A percentile compares a stretch with the other conserved stretches of the same genome.
phyloP scores from a whole-genome alignment of 1,140 invertebrate genomes.

The Tetramorium alpestre region DNA sequence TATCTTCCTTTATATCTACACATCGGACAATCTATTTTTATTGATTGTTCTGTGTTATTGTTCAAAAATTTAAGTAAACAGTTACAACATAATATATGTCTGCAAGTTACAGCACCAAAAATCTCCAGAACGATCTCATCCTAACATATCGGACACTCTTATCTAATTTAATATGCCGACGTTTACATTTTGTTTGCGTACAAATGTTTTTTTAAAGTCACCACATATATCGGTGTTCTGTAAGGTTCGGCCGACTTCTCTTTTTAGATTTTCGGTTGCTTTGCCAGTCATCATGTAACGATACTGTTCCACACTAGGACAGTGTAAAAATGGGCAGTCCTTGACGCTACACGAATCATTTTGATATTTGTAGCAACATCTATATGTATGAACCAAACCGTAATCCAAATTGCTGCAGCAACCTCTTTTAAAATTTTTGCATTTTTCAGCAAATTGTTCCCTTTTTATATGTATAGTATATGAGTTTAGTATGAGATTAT shows the following conservation, averaged over 20 bases:
- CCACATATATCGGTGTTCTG: neutral
- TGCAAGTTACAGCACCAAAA: neutral
- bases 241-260: neutral
- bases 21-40: too few species aligned
- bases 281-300: neutral
- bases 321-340: neutral
- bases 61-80: neutral
- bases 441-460: too few species aligned
- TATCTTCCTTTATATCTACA: too few species aligned
- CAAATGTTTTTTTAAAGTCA: neutral
- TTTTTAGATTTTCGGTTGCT: neutral
- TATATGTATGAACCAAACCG: neutral
- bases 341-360: neutral
- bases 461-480: too few species aligned
- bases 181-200: neutral
- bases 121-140: neutral
- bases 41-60: too few species aligned
- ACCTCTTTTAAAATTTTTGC: too few species aligned
- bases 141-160: neutral
- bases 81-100: neutral
- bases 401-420: neutral
- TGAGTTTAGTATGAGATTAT: too few species aligned
- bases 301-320: neutral
- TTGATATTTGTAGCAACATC: neutral
- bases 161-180: neutral